Conservation (phyloP, 1,140 invertebrate species). For the Bradysia coprophila region DNA sequence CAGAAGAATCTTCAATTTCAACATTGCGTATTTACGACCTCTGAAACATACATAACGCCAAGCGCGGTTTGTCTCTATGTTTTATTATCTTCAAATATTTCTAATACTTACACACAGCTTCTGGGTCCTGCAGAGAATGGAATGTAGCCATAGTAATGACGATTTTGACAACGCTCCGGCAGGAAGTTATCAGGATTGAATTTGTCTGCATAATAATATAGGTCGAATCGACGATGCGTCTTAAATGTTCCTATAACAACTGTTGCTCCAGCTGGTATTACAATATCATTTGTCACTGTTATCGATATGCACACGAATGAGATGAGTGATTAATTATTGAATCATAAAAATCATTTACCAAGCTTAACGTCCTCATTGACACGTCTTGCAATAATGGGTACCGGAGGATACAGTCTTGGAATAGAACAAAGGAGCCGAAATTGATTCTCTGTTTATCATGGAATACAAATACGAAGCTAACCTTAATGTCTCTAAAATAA, state of each 20-base stretch:
- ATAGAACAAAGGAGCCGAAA: too few species aligned
- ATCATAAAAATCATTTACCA: too few species aligned
- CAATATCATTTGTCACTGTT: conserved; percentile 17
- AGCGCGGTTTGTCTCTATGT: not conserved
- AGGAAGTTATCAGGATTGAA: conserved; percentile 89
- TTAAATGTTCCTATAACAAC: conserved; percentile 46
- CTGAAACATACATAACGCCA: conserved; percentile 54
- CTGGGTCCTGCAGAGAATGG: conserved; percentile 79
- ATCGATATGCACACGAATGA: too few species aligned
- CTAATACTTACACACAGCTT: conserved; percentile 12
- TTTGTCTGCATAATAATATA: conserved; percentile 62
- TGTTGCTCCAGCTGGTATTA: conserved; percentile 36
- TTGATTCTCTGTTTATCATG: too few species aligned
- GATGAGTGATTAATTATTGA: too few species aligned
- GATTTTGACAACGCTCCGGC: conserved; percentile 54
- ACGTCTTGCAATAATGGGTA: conserved; percentile 55
- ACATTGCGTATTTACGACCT: conserved; percentile 47
- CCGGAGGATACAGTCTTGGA: conserved; percentile 65
- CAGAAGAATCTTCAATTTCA: conserved; percentile 45
- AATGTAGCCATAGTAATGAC: conserved; percentile 73
- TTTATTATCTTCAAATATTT: not conserved
- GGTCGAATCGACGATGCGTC: conserved; percentile 55
- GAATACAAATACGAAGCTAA: too few species aligned
- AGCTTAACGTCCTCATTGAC: conserved; percentile 49
- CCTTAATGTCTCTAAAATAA: conserved; percentile 54